Evolutionary conservation across 2,797 vertebrate species (phyloP).

Genomic region (Aselliscus stoliczkanus): DNA sequence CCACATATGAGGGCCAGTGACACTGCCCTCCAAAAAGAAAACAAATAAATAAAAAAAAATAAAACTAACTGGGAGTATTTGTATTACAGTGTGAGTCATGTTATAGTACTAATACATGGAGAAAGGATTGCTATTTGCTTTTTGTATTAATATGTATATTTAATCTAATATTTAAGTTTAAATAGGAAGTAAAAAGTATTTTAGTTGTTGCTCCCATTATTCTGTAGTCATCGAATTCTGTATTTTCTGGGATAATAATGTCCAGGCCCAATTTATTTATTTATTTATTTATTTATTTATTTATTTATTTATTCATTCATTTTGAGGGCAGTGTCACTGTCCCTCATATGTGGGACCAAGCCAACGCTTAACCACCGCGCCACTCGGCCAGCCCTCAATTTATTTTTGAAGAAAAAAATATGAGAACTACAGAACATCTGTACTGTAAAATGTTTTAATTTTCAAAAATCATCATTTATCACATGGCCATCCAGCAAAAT

Average conservation of each 20-base stretch:
- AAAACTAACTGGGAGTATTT: background rate
- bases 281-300: too few species aligned
- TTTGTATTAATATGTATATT: background rate
- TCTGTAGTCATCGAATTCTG: background rate
- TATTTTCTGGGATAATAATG: background rate
- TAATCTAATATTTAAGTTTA: background rate
- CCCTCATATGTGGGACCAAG: too few species aligned
- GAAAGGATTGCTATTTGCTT: background rate
- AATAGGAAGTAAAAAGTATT: background rate
- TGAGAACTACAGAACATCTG: background rate
- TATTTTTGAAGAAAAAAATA: background rate
- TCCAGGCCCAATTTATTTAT: background rate
- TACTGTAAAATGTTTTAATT: background rate
- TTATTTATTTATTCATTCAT: too few species aligned
- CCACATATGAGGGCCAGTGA: too few species aligned
- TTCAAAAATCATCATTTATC: conserved; percentile 60
- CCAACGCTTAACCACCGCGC: too few species aligned
- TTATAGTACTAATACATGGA: background rate
- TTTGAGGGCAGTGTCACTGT: too few species aligned
- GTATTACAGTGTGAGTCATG: background rate
- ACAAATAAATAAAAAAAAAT: too few species aligned
- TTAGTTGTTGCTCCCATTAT: background rate
- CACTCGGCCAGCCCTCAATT: too few species aligned
- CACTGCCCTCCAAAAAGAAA: too few species aligned
- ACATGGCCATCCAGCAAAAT: conserved; percentile 57